These are phyloP conservation scores for Potamilus streckersoni DNA, from an alignment of 1,140 invertebrate species.

Conservation along the genomic window DNA sequence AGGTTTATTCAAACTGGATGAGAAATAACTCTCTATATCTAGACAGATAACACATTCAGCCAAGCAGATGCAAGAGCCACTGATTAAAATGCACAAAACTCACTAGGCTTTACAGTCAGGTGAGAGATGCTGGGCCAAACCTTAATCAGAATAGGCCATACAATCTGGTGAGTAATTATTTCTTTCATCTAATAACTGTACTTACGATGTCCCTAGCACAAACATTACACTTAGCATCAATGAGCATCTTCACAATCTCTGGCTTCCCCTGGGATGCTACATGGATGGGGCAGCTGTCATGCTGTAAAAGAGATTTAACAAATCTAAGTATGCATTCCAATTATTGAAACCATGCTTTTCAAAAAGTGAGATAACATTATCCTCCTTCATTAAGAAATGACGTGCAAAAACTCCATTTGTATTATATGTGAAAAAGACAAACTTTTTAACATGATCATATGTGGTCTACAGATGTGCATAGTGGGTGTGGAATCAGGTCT, in stretches of 20 bases:
- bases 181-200: conserved; percentile 2
- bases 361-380: neutral
- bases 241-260: conserved; percentile 64
- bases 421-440: neutral
- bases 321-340: neutral
- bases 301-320: conserved; percentile 49
- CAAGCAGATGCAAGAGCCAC: too few relatives aligned
- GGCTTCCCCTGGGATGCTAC: conserved; percentile 67
- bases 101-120: too few relatives aligned
- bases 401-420: too few relatives aligned
- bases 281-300: conserved; percentile 67
- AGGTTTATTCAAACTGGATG: too few relatives aligned
- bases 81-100: too few relatives aligned
- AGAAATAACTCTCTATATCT: too few relatives aligned
- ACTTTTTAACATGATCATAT: neutral
- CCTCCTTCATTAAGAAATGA: neutral
- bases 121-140: too few relatives aligned
- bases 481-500: neutral
- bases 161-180: too few relatives aligned
- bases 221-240: conserved; percentile 63
- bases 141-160: too few relatives aligned
- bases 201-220: conserved; percentile 65
- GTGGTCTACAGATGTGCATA: neutral
- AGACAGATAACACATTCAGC: too few relatives aligned
- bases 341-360: neutral